Evolutionary conservation across 2,888 invertebrate species (phyloP).

Genomic region (Mystacides longicornis): DNA sequence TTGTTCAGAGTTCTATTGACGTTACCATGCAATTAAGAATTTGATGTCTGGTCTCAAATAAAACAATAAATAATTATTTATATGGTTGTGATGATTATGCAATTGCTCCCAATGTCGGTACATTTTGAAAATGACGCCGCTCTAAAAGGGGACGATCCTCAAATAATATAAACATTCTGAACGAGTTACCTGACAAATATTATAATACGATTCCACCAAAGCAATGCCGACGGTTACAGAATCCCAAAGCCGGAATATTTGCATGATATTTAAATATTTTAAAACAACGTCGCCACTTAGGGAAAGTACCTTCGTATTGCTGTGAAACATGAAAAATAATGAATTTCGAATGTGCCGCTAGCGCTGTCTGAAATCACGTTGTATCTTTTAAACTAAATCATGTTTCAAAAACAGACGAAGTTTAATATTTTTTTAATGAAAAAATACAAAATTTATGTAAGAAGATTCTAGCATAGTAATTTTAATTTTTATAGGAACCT

Average conservation of each 20-base stretch:
- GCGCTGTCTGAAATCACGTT: too few relatives aligned
- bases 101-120: background rate
- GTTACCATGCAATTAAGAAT: background rate
- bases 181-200: background rate
- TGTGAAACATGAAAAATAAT: too few relatives aligned
- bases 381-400: too few relatives aligned
- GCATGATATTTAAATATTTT: background rate
- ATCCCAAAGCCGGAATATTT: background rate
- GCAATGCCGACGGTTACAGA: background rate
- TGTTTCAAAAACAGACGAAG: too few relatives aligned
- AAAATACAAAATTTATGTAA: too few relatives aligned
- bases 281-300: background rate
- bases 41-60: background rate
- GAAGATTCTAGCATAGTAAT: too few relatives aligned
- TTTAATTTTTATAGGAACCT: too few relatives aligned
- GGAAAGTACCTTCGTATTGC: background rate
- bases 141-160: background rate
- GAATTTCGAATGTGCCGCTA: too few relatives aligned
- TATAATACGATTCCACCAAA: background rate
- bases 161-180: background rate
- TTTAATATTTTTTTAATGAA: too few relatives aligned
- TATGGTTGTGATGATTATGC: background rate
- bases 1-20: background rate
- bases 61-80: background rate
- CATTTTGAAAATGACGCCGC: background rate